Base-by-base conservation (phyloP, 2,113 vertebrate genomes). In the Nibea coibor region DNA sequence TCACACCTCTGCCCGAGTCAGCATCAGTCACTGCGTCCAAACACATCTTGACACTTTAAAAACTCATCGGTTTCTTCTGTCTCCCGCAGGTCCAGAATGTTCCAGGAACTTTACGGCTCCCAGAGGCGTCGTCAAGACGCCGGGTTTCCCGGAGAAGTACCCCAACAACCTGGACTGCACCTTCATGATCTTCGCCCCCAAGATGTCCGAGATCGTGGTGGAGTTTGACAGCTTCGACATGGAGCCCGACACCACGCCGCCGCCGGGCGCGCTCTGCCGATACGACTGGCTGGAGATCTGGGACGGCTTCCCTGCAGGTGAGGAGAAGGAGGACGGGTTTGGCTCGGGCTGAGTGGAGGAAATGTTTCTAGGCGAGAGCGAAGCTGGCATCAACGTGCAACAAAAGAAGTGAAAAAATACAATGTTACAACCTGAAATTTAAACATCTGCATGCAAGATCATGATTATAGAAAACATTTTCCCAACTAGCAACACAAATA, bases 141-240 rank as follows among this genome's bases (percentile, higher is more conserved):
- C 98, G 0, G 97, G 97, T 57, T 99, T 97, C 92, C 98, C 98
- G 1, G 97, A 98, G 87, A 99, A 99, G 88, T 99, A 99, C 81
- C 97, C 98, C 87, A 98, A 99, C 87, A 96, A 97, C 94, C 95
- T 99, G 93, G 97, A 99, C 94, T 99, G 98, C 93, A 98, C 97
- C 83, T 99, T 99, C 10, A 99, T 99, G 96, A 96, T 99, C 92
- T 97, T 98, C 86, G 97, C 98, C 80, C 97, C 97, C 84, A 97
- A 97, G 92, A 97, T 98, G 97, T 96, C 95, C 2, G 97, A 99
- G 94, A 99, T 99, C 82, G 90, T 97, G 86, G 93, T 99, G 93
- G 97, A 99, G 94, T 99, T 99, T 80, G 96, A 98, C 95, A 97
- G 96, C 93, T 99, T 99, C 90, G 96, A 98, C 91, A 94, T 99